Base-by-base conservation (phyloP, 2,888 invertebrate genomes). In the Ennomos erosarius region DNA sequence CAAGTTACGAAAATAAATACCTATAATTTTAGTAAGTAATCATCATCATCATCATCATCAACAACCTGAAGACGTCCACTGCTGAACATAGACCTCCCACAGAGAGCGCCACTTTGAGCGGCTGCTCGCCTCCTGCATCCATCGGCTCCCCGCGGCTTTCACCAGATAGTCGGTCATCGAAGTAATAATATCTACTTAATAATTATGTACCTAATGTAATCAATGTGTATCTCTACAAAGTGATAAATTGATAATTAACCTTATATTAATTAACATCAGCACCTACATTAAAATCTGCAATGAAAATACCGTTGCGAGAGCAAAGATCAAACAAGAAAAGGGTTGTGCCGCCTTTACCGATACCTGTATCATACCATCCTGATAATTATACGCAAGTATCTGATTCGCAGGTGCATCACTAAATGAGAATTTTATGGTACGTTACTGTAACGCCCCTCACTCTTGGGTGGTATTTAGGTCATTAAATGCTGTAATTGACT, bases 301-400 rank as follows among this genome's bases (percentile, higher is more conserved):
- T 74, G 73, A 79, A 78, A 71, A 64, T 64, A 73, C 70, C 70
- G 69, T 74, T 76, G 71, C 57, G 11, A 11, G 59, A 51, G 46
- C 55, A 68, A 70, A 63, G 73, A 71, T 76, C 73, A 74, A 72
- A 85, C 85, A 84, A 83, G 85, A 74, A 85, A 85, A 83, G 82
- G 85, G 85, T 69, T 79, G 84, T 70, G 74, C 79, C 80, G 70
- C 66, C 71, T 75, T 71, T 71, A 76, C 79, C 75, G 79, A 81
- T 84, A 79, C n/a, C 46, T 1, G 38, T 13, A 16, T 48, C 34
- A 1, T 9, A 9, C 10, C 38, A 46, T 56, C n/a, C 16, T 0
- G 16, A 34, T 51, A 51, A 51, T 82, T 62, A 58, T 63, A 26
- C 26, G 59, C 57, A 43, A 40, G 44, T 47, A 48, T 9, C 37